Evolutionary conservation across 1,140 invertebrate species (phyloP).

Genomic region (Tigriopus japonicus): DNA sequence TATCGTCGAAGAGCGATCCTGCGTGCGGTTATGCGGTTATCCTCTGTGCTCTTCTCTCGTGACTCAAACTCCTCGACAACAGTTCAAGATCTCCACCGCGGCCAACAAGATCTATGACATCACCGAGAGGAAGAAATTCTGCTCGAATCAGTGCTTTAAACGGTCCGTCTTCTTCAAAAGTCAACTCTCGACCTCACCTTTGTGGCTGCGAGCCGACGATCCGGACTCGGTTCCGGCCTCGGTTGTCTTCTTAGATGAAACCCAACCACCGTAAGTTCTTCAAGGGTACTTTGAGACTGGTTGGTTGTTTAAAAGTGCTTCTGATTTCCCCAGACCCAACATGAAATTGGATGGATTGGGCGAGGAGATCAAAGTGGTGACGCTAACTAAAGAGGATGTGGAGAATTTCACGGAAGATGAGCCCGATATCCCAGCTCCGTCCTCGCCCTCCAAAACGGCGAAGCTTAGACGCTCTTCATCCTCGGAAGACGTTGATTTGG

Average conservation of each 20-base stretch:
- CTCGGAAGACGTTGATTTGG: background rate
- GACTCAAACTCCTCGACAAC: background rate
- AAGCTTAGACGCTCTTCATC: background rate
- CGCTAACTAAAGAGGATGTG: no score
- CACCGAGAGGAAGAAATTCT: slow-evolving; percentile 4
- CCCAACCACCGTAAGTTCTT: background rate
- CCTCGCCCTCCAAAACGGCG: background rate
- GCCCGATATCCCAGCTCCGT: no score
- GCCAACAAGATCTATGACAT: background rate
- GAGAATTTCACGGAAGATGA: no score
- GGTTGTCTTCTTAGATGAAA: background rate
- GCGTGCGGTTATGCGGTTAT: background rate
- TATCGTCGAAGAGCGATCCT: background rate
- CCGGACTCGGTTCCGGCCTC: background rate
- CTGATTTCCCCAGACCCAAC: background rate
- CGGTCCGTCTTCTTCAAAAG: background rate
- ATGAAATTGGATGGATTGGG: background rate
- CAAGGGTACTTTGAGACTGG: background rate
- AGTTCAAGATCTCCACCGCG: background rate
- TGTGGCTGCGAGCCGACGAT: background rate
- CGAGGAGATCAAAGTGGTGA: no score
- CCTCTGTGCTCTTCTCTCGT: background rate
- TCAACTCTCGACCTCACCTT: background rate
- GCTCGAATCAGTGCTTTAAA: slow-evolving; percentile 3
- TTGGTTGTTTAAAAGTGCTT: background rate